These are phyloP conservation scores for Plestiodon gilberti DNA, from an alignment of 2,113 vertebrate species.

Conservation along the genomic window DNA sequence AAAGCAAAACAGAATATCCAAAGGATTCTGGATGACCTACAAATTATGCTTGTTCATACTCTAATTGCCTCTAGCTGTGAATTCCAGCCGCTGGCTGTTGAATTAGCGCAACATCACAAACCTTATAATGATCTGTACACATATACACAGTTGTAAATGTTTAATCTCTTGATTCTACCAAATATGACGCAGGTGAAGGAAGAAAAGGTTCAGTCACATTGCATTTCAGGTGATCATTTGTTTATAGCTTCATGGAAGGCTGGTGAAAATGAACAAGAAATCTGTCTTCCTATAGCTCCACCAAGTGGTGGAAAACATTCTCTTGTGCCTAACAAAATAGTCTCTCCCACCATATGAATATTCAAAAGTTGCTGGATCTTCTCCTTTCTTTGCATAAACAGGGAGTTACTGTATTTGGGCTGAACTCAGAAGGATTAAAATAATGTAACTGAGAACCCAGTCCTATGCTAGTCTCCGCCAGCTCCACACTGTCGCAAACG, in stretches of 20 bases:
- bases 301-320: slow-evolving; percentile 45
- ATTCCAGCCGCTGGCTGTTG: neutral
- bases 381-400: neutral
- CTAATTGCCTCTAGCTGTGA: no score
- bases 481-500: no score
- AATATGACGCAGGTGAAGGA: slow-evolving; percentile 6
- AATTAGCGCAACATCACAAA: neutral
- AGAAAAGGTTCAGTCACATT: slow-evolving; percentile 26
- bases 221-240: neutral
- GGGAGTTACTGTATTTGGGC: neutral
- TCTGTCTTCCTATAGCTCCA: slow-evolving; percentile 59
- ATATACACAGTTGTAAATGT: neutral
- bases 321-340: neutral
- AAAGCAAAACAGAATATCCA: neutral
- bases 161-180: neutral
- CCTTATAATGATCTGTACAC: neutral
- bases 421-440: neutral
- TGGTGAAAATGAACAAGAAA: fast-evolving
- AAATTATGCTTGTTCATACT: neutral
- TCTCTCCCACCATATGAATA: neutral
- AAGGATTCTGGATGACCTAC: neutral
- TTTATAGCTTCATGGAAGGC: neutral
- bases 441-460: neutral
- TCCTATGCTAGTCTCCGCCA: no score
- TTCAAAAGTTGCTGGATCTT: neutral